A percentile compares a stretch with the other conserved stretches of the same genome.
These are phyloP conservation scores for Sterrhoptilus dennistouni DNA, from an alignment of 2,113 vertebrate genomes.

Conservation along the genomic window DNA sequence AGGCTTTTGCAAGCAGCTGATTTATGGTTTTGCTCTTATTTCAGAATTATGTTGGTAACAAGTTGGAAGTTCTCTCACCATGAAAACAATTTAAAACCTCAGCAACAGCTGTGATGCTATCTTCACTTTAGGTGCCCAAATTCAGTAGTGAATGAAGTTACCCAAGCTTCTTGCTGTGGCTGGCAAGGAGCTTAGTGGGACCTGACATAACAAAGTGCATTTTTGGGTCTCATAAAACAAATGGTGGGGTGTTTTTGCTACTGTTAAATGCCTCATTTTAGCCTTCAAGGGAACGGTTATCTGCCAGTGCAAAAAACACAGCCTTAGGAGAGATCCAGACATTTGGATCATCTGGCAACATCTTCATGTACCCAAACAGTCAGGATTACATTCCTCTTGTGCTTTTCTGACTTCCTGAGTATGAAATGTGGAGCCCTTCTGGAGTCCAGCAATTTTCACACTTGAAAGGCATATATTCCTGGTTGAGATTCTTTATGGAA, in stretches of 20 bases:
- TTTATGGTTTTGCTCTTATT: background rate
- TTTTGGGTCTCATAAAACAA: background rate
- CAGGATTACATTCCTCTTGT: background rate
- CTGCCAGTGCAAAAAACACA: background rate
- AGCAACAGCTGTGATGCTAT: background rate
- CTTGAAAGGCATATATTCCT: background rate
- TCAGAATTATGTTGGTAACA: background rate
- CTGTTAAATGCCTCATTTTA: background rate
- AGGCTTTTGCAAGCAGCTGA: background rate
- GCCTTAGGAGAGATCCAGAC: background rate
- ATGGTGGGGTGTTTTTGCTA: background rate
- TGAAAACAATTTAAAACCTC: background rate
- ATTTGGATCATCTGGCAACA: background rate
- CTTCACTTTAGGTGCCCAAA: background rate
- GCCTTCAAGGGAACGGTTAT: background rate
- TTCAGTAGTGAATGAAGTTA: background rate
- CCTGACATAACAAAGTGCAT: background rate
- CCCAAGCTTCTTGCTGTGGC: background rate
- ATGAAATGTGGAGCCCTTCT: background rate
- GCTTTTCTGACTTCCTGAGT: background rate
- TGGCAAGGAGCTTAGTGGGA: background rate
- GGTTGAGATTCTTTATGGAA: background rate
- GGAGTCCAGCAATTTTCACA: slow-evolving; percentile 12
- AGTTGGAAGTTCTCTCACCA: background rate
- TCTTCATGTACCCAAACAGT: background rate